Evolutionary conservation across 2,888 invertebrate genomes (phyloP).

Genomic region (Gymnoscelis rufifasciata): DNA sequence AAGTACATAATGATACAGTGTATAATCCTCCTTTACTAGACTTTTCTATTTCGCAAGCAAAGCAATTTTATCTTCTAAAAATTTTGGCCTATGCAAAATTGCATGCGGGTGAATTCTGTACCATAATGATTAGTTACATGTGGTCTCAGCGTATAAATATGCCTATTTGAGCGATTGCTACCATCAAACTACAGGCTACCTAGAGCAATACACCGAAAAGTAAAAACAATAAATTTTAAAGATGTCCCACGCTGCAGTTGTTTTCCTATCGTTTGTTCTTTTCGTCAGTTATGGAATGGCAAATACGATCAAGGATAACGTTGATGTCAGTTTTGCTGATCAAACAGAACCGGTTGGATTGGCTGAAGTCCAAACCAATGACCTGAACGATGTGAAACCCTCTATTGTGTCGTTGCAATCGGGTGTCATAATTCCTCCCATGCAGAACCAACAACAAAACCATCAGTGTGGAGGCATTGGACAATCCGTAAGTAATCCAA

Average conservation of each 20-base stretch:
- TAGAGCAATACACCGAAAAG: not conserved
- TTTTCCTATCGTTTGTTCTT: slow-evolving; percentile 9
- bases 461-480: slow-evolving; percentile 14
- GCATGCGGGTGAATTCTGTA: slow-evolving; percentile 12
- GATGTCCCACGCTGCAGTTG: slow-evolving; percentile 7
- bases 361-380: slow-evolving; percentile 1
- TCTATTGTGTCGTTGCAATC: slow-evolving; percentile 14
- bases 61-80: slow-evolving; percentile 5
- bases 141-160: slow-evolving; percentile 8
- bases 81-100: slow-evolving; percentile 1
- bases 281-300: slow-evolving; percentile 11
- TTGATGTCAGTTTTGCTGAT: not conserved
- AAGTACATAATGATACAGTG: too few relatives aligned
- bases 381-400: slow-evolving; percentile 1
- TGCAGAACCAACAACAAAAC: slow-evolving; percentile 2
- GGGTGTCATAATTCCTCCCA: slow-evolving; percentile 5
- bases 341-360: not conserved
- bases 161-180: slow-evolving; percentile 1
- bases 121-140: not conserved
- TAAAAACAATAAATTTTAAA: not conserved
- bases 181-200: slow-evolving; percentile 2
- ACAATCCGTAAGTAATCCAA: slow-evolving; percentile 14
- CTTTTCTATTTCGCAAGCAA: not conserved
- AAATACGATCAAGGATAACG: slow-evolving; percentile 8
- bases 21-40: slow-evolving; percentile 6